These are phyloP conservation scores for Dasyprocta punctata DNA, from an alignment of 2,113 vertebrate genomes.

Conservation along the genomic window DNA sequence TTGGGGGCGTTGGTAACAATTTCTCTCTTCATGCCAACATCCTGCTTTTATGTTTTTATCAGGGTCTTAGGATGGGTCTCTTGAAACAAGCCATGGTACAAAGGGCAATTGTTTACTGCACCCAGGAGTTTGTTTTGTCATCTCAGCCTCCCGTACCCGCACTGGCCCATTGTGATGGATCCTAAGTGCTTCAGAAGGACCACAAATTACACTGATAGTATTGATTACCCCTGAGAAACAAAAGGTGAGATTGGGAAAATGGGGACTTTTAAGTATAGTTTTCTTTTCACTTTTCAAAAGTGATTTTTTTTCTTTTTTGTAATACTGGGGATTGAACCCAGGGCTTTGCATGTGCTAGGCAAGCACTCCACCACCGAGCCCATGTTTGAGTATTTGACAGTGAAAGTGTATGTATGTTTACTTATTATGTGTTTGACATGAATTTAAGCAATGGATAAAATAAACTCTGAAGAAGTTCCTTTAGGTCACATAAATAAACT, in stretches of 20 bases:
- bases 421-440: not conserved
- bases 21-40: not conserved
- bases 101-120: not conserved
- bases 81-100: not conserved
- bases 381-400: not conserved
- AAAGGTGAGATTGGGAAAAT: not conserved
- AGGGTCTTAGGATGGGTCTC: not conserved
- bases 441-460: not conserved
- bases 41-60: not conserved
- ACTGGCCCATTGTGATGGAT: not conserved
- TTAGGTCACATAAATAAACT: not conserved
- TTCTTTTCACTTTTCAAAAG: not conserved
- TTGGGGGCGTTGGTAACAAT: not conserved
- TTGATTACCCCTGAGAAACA: not conserved
- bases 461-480: not conserved
- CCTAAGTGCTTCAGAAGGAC: not conserved
- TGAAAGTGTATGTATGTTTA: not conserved
- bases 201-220: not conserved
- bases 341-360: not conserved
- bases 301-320: not conserved
- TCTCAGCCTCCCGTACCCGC: too few relatives aligned
- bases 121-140: not conserved
- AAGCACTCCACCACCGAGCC: not conserved
- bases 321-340: not conserved
- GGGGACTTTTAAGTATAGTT: not conserved